Conservation (phyloP, 2,797 vertebrate species). For the Chloroceryle inda region DNA sequence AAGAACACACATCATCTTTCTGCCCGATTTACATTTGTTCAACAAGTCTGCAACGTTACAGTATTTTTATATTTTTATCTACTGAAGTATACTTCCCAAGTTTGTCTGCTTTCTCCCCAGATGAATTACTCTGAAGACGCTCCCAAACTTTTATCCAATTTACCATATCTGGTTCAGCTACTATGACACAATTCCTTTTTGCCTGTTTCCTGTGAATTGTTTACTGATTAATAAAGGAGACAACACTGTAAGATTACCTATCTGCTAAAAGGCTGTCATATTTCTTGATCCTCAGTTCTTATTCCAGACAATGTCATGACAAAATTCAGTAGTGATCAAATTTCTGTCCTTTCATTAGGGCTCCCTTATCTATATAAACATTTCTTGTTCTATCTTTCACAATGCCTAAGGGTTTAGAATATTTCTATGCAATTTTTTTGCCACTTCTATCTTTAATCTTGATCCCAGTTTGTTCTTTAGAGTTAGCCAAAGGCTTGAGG, state of each 20-base stretch:
- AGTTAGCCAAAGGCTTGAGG: not conserved
- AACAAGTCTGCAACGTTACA: not conserved
- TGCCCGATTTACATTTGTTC: not conserved
- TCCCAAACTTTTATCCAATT: not conserved
- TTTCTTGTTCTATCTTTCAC: slow-evolving; percentile 25
- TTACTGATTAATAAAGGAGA: not conserved
- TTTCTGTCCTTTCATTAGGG: slow-evolving; percentile 50
- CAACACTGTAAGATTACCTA: not conserved
- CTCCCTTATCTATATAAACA: slow-evolving; percentile 52
- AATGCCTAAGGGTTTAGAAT: slow-evolving; percentile 14
- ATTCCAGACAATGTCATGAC: not conserved
- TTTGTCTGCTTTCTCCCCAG: not conserved
- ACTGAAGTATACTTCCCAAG: not conserved
- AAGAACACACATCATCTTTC: not conserved
- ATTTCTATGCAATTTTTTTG: slow-evolving; percentile 27
- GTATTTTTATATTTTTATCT: not conserved
- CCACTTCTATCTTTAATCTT: slow-evolving; percentile 37
- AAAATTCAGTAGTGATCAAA: slow-evolving; percentile 12
- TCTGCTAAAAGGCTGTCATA: not conserved
- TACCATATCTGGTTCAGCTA: not conserved
- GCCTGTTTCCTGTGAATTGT: not conserved
- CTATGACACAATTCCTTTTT: not conserved
- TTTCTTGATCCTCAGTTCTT: not conserved
- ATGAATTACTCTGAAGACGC: not conserved
- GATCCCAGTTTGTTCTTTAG: slow-evolving; percentile 29